Evolutionary conservation across 1,140 invertebrate species (phyloP).

Genomic region (Metaphire vulgaris): DNA sequence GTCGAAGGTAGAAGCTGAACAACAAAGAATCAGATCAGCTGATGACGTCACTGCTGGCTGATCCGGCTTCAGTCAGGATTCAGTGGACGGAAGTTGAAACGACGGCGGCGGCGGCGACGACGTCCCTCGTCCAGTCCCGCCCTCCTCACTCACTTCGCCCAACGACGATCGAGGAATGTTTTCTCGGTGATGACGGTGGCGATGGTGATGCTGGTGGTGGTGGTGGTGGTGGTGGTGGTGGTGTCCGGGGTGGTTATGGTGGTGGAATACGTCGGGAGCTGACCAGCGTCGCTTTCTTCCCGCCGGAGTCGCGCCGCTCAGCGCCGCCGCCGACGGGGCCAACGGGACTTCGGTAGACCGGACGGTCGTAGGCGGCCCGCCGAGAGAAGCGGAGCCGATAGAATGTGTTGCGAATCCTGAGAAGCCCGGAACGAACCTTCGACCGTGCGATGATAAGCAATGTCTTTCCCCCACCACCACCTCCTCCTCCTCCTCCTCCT

Average conservation of each 20-base stretch:
- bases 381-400: background rate
- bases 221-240: too few relatives aligned
- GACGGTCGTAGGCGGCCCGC: background rate
- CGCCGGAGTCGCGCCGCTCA: background rate
- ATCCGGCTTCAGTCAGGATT: too few relatives aligned
- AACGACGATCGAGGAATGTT: background rate
- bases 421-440: background rate
- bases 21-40: too few relatives aligned
- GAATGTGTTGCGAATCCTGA: background rate
- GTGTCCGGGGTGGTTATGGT: too few relatives aligned
- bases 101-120: background rate
- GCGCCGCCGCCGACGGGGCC: too few relatives aligned
- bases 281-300: background rate
- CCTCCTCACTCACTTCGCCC: background rate
- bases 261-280: background rate
- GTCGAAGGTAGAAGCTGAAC: too few relatives aligned
- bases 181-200: too few relatives aligned
- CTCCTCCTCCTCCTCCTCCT: background rate
- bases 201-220: too few relatives aligned
- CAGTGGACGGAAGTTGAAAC: too few relatives aligned
- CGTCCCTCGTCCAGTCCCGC: background rate
- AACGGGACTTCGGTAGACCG: background rate
- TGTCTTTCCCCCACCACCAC: background rate
- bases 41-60: too few relatives aligned
- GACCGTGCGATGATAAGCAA: background rate